Base-by-base conservation (phyloP, 1,140 invertebrate species). In the Cydia amplana region DNA sequence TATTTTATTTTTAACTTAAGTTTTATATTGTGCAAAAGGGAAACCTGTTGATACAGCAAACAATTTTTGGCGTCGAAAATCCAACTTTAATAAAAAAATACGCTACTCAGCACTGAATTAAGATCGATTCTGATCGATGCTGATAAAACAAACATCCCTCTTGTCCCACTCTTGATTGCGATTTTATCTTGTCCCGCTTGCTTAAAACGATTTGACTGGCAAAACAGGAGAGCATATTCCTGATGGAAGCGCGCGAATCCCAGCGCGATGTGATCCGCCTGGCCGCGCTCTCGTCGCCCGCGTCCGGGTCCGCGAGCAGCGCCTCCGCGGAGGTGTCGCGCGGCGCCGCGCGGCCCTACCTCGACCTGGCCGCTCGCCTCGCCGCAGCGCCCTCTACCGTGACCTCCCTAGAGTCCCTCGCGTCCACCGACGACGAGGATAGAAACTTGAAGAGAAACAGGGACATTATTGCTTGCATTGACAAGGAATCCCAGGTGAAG, bases 191-290 rank as follows among this genome's bases (percentile, higher is more conserved):
- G 64, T 73, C 51, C 46, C 74, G 63, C 10, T 76, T 73, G 28
- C 67, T 63, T 32, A 76, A 74, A 60, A 63, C 63, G 23, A 63
- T 64, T 73, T 77, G 20, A 74, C 67, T 77, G 40, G 23, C 72
- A 40, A 55, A 75, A 75, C 85, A 94, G 93, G 96, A 96, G 88
- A 96, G 95, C 80, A 96, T 97, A 85, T 97, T 97, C 86, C 86
- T 97, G 78, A 91, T 96, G 75, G 96, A 97, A 90, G 96, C 96
- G 60, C 94, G 96, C 75, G 96, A 96, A 86, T 96, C 94, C 46
- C 96, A 96, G 85, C 95, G 95, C 75, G 94, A 95, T 14, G 65
- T 93, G 0, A 90, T 93, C 81, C 82, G 79, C n/a, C 74, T 85
- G 78, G 84, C 88, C 6, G 85, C 87, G 23, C 65, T 85, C 5